Conservation (phyloP, 2,888 invertebrate genomes). For the Strigamia transsilvanica region DNA sequence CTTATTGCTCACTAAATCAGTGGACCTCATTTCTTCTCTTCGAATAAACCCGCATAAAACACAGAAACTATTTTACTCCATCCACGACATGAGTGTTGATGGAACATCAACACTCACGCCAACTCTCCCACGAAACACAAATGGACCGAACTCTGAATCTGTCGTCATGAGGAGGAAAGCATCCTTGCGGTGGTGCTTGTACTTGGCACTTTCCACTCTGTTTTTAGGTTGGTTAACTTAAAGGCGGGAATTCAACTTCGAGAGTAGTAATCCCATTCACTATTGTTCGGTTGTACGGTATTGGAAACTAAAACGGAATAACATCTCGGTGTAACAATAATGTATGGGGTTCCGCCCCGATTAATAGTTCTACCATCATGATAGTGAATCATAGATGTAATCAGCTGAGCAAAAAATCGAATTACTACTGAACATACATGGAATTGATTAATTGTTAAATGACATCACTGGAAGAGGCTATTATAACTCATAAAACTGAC, state of each 20-base stretch:
- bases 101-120: not conserved
- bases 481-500: constrained; percentile 4
- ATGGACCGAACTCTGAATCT: not conserved
- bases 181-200: not conserved
- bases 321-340: not conserved
- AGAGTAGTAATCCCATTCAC: not conserved
- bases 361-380: not conserved
- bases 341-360: not conserved
- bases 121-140: not conserved
- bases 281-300: not conserved
- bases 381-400: not conserved
- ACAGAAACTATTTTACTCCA: not conserved
- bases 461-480: not conserved
- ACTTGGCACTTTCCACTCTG: constrained; percentile 3
- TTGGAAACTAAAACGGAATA: not conserved
- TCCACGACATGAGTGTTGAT: too few species aligned
- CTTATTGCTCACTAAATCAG: not conserved
- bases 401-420: not conserved
- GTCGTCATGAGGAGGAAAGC: not conserved
- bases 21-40: not conserved
- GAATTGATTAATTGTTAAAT: not conserved
- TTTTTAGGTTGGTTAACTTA: not conserved
- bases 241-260: constrained; percentile 20
- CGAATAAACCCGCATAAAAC: not conserved
- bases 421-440: not conserved